phyloP scores from a whole-genome alignment of 2,888 invertebrate genomes.

The Parapristionchus giblindavisi region DNA sequence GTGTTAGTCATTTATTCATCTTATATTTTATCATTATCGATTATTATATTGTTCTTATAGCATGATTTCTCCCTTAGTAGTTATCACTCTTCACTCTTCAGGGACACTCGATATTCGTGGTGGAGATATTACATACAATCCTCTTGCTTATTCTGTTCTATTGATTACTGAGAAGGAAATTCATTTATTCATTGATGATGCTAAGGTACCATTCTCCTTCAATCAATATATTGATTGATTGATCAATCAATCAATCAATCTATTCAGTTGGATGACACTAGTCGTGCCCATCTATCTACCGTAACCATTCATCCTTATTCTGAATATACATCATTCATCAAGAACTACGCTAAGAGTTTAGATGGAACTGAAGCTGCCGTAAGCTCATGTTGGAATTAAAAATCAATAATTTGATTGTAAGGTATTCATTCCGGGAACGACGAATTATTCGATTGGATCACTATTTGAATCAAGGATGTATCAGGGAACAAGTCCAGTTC shows the following conservation, averaged over 20 bases:
- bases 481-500: slow-evolving; percentile 64
- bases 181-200: slow-evolving; percentile 78
- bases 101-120: slow-evolving; percentile 88
- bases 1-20: slow-evolving; percentile 75
- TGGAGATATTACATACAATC: slow-evolving; percentile 87
- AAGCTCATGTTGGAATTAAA: no score
- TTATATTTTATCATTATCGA: background rate
- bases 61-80: background rate
- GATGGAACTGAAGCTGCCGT: slow-evolving; percentile 36
- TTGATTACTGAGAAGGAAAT: slow-evolving; percentile 53
- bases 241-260: background rate
- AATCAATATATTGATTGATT: no score
- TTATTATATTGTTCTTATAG: no score
- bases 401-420: no score
- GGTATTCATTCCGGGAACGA: slow-evolving; percentile 56
- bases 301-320: slow-evolving; percentile 69
- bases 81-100: slow-evolving; percentile 64
- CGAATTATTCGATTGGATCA: slow-evolving; percentile 62
- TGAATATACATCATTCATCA: slow-evolving; percentile 41
- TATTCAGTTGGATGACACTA: background rate
- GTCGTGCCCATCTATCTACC: slow-evolving; percentile 74
- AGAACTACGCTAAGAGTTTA: slow-evolving; percentile 28
- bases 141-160: slow-evolving; percentile 75
- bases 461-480: slow-evolving; percentile 47
- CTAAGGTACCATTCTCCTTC: no score